phyloP scores from a whole-genome alignment of 2,888 invertebrate genomes.

The Luffia ferchaultella region DNA sequence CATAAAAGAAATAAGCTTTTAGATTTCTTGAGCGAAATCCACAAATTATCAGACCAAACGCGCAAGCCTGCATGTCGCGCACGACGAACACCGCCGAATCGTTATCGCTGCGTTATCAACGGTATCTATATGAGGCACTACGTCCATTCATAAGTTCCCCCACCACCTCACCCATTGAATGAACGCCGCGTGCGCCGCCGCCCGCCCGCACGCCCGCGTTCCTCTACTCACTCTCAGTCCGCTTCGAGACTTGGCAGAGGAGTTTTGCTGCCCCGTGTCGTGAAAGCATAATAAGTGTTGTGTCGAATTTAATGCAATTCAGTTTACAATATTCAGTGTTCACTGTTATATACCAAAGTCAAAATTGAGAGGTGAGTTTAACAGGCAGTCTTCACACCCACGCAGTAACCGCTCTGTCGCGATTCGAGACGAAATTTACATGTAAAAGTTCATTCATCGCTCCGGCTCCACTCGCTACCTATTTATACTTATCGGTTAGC shows the following conservation, averaged over 20 bases:
- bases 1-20: too few species aligned
- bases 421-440: constrained; percentile 64
- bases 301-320: constrained; percentile 42
- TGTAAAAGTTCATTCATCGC: constrained; percentile 58
- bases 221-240: constrained; percentile 4
- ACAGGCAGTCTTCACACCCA: constrained; percentile 35
- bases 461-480: too few species aligned
- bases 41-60: too few species aligned
- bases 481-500: background rate
- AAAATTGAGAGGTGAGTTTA: constrained; percentile 58
- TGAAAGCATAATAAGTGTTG: constrained; percentile 33
- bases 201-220: constrained; percentile 32
- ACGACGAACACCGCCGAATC: background rate
- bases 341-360: constrained; percentile 34
- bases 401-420: constrained; percentile 53
- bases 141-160: constrained; percentile 63
- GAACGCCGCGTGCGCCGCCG: constrained; percentile 45
- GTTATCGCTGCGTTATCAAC: constrained; percentile 37
- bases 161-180: constrained; percentile 39
- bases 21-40: too few species aligned
- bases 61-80: background rate
- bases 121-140: constrained; percentile 53
- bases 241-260: background rate
- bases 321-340: constrained; percentile 27
- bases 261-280: constrained; percentile 12